phyloP scores from a whole-genome alignment of 2,797 vertebrate species.

The Etheostoma nigrum region DNA sequence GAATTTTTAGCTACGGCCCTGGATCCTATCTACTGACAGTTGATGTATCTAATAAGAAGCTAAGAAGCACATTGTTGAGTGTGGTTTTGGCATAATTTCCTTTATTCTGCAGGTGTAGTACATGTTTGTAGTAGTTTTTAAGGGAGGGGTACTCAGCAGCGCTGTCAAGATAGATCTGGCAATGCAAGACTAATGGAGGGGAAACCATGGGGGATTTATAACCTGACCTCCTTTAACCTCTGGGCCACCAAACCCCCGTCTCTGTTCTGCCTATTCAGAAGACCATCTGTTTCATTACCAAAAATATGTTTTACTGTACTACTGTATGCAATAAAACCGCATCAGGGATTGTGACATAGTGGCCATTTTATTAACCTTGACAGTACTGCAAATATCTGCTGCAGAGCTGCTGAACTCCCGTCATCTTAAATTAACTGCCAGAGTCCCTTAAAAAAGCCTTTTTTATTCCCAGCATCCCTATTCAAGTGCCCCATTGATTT shows the following conservation, averaged over 20 bases:
- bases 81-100: not conserved
- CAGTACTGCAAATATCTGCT: conserved; percentile 33
- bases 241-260: not conserved
- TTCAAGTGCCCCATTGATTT: conserved; percentile 69
- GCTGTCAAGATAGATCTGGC: too few relatives aligned
- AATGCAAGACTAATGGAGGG: too few relatives aligned
- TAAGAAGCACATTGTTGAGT: too few relatives aligned
- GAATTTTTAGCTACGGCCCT: not conserved
- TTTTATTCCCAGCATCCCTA: conserved; percentile 21
- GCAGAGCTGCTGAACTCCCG: conserved; percentile 21
- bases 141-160: too few relatives aligned
- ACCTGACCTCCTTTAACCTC: not conserved
- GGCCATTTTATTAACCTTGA: conserved; percentile 26
- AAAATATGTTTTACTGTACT: not conserved
- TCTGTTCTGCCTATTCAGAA: not conserved
- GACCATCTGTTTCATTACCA: conserved; percentile 37
- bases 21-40: not conserved
- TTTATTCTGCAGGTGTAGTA: not conserved
- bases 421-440: conserved; percentile 61
- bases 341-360: conserved; percentile 1
- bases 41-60: not conserved
- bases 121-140: conserved; percentile 1
- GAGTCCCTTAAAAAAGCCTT: conserved; percentile 21
- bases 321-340: conserved; percentile 1
- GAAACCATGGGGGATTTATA: not conserved